Percentiles rank a stretch among this genome's conserved stretches.
Evolutionary conservation across 2,888 invertebrate genomes (phyloP).

Genomic region (Trissonchulus sp.): DNA sequence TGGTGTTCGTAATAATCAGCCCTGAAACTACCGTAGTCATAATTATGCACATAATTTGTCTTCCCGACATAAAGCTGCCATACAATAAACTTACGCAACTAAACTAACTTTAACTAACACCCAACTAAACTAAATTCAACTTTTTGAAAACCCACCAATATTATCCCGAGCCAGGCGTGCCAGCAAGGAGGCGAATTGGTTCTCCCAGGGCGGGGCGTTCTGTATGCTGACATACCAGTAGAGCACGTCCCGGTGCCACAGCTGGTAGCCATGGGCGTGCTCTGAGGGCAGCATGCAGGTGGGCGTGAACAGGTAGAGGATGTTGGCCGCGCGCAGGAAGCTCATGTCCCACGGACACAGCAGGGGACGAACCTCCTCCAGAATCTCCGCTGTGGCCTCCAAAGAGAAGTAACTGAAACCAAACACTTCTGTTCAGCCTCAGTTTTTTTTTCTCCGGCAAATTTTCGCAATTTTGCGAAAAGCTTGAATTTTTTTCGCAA

Average conservation of each 20-base stretch:
- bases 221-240: conserved; percentile 53
- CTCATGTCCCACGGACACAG: conserved; percentile 66
- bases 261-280: conserved; percentile 47
- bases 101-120: too few species aligned
- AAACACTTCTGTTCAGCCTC: too few species aligned
- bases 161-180: conserved; percentile 67
- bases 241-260: conserved; percentile 57
- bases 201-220: conserved; percentile 54
- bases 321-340: conserved; percentile 58
- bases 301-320: conserved; percentile 71
- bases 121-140: too few species aligned
- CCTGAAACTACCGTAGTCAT: too few species aligned
- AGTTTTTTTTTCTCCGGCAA: too few species aligned
- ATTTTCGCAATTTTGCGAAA: too few species aligned
- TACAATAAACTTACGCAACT: too few species aligned
- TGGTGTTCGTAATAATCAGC: too few species aligned
- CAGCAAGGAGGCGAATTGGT: conserved; percentile 63
- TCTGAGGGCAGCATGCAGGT: conserved; percentile 63
- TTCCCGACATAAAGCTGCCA: too few species aligned
- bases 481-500: too few species aligned
- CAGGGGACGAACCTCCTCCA: conserved; percentile 72
- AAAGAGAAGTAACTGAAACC: conserved; percentile 63
- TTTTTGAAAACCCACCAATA: conserved; percentile 66
- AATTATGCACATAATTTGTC: too few species aligned
- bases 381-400: conserved; percentile 72